Base-by-base conservation (phyloP, 2,113 vertebrate species). In the Leiothrix lutea region DNA sequence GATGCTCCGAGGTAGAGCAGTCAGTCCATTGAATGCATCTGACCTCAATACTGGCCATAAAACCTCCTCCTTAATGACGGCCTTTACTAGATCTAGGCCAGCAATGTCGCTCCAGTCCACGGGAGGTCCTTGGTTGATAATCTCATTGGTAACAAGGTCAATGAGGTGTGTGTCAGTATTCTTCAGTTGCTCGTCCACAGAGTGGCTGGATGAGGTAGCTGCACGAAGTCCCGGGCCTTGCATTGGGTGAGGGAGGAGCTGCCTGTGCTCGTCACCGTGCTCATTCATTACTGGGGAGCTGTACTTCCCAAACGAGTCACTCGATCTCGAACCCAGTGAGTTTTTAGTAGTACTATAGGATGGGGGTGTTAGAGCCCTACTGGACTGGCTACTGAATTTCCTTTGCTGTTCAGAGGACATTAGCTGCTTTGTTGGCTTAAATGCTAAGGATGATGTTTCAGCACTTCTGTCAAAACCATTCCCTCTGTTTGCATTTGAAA, bases 101-200 rank as follows among this genome's bases (percentile, higher is more conserved):
- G 99, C 99, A 40, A 99, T 99, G 98, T 99, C 99, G 38, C 95
- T 99, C 99, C 99, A 99, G 98, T 99, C 99, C 91, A 99, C 98
- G 0, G 99, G 99, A 86, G 99, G 99, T 82, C 98, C 99, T 95
- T 99, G 99, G 97, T 98, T 99, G 97, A 99, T 98, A 97, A 99
- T 98, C 98, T 99, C 99, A 56, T 99, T 98, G 97, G 99, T 99
- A 86, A 99, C 98, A 98, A 99, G 98, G 98, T 99, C 99, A 91
- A 99, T 99, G 97, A 99, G 98, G 98, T 98, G 98, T 48, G 99
- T 98, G 95, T 99, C 99, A 80, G 99, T 99, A 94, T 99, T 99
- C 98, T 99, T 99, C 96, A 99, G 98, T 97, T 99, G 99, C 96
- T 99, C 99, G 98, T 99, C 99, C 92, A 99, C 98, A 94, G 98